Percentiles rank a stretch among this genome's conserved stretches.
Evolutionary conservation across 2,888 invertebrate genomes (phyloP).

Genomic region (Acanthosepion lycidas): DNA sequence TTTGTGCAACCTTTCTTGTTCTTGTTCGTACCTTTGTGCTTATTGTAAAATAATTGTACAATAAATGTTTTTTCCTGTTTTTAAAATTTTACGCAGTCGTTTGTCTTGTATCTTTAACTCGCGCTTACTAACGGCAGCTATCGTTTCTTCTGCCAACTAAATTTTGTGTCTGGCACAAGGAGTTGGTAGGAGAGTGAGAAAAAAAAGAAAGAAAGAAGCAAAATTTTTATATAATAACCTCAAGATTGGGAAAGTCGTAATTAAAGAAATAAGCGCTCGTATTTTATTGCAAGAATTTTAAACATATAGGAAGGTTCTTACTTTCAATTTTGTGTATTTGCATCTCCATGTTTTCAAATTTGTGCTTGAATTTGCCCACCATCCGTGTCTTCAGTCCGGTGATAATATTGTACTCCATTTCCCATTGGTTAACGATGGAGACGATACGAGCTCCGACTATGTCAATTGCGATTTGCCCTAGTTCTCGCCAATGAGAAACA

Average conservation of each 20-base stretch:
- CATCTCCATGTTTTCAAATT: conserved; percentile 68
- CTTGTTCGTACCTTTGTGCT: no score
- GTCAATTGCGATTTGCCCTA: conserved; percentile 55
- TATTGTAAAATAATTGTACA: no score
- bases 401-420: conserved; percentile 58
- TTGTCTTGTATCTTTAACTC: no score
- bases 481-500: conserved; percentile 56
- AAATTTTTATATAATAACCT: no score
- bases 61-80: no score
- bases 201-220: no score
- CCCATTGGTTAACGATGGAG: conserved; percentile 65
- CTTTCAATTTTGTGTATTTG: conserved; percentile 68
- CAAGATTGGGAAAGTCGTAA: neutral
- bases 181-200: no score
- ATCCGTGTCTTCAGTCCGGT: conserved; percentile 58
- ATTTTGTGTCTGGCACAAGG: no score
- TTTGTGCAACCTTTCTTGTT: no score
- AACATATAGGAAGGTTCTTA: conserved; percentile 48
- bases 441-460: conserved; percentile 61
- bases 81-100: no score
- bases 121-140: no score
- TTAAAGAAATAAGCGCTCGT: neutral
- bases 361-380: conserved; percentile 63
- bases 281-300: neutral
- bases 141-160: no score